A percentile compares a stretch with the other conserved stretches of the same genome.
Conservation (phyloP, 2,888 invertebrate species). For the Chloroclysta siterata region DNA sequence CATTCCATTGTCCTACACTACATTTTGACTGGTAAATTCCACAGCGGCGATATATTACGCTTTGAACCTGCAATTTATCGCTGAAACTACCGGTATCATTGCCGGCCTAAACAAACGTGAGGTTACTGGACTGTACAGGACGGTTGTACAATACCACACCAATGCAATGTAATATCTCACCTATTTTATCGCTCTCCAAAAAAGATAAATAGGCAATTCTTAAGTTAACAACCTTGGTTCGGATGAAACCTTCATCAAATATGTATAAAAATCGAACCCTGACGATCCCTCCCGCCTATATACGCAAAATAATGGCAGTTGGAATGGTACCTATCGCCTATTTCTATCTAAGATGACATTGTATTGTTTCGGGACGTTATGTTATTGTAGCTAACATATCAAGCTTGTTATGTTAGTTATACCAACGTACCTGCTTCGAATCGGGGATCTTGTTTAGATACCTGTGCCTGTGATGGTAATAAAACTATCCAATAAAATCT, state of each 20-base stretch:
- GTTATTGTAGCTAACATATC: slow-evolving; percentile 10
- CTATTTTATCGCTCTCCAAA: slow-evolving; percentile 23
- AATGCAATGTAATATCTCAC: slow-evolving; percentile 17
- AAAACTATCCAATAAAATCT: slow-evolving; percentile 24
- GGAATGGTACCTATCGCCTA: slow-evolving; percentile 22
- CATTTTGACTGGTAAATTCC: slow-evolving; percentile 58
- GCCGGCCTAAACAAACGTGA: slow-evolving; percentile 64
- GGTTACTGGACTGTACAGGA: slow-evolving; percentile 52
- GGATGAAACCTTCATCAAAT: slow-evolving; percentile 27
- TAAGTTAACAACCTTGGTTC: slow-evolving; percentile 14
- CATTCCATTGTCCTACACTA: slow-evolving; percentile 48
- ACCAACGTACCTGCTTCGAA: background rate
- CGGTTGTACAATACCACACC: background rate
- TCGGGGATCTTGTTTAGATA: slow-evolving; percentile 15
- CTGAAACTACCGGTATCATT: slow-evolving; percentile 62
- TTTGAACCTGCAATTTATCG: slow-evolving; percentile 68
- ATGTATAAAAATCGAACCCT: slow-evolving; percentile 34
- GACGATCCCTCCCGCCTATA: slow-evolving; percentile 22
- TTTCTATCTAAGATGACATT: slow-evolving; percentile 9
- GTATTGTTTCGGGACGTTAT: slow-evolving; percentile 17
- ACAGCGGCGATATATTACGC: slow-evolving; percentile 60
- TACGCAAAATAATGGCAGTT: slow-evolving; percentile 30
- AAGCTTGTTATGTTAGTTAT: slow-evolving; percentile 7
- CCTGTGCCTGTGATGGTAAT: slow-evolving; percentile 13
- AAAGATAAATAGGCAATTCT: slow-evolving; percentile 17